A percentile compares a stretch with the other conserved stretches of the same genome.
These are phyloP conservation scores for Synergus itoensis DNA, from an alignment of 2,888 invertebrate genomes.

Conservation along the genomic window DNA sequence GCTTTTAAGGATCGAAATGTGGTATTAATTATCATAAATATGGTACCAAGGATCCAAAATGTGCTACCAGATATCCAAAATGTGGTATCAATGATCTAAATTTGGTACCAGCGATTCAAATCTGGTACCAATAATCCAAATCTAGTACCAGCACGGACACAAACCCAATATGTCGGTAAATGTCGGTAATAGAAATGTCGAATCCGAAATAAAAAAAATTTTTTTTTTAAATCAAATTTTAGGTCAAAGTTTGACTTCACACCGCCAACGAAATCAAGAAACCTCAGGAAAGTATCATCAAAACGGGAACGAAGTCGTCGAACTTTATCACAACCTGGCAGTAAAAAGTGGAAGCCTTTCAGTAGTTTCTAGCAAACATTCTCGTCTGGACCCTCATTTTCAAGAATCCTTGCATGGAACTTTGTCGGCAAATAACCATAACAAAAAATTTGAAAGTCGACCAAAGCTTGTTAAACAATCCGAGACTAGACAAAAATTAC, in stretches of 20 bases:
- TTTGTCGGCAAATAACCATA: not conserved
- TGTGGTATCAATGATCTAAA: too few species aligned
- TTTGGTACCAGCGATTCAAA: too few species aligned
- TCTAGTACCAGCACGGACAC: not conserved
- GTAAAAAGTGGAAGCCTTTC: slow-evolving; percentile 65
- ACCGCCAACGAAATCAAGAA: slow-evolving; percentile 31
- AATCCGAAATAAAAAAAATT: not conserved
- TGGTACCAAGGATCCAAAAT: too few species aligned
- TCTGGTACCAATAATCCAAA: too few species aligned
- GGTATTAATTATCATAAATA: too few species aligned
- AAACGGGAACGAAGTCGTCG: slow-evolving; percentile 64
- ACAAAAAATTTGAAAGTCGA: not conserved
- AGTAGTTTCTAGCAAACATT: slow-evolving; percentile 61
- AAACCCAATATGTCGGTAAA: not conserved
- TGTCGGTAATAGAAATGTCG: not conserved
- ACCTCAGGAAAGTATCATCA: not conserved
- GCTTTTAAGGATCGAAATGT: too few species aligned
- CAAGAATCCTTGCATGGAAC: not conserved
- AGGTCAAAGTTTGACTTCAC: slow-evolving; percentile 48
- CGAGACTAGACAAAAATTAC: not conserved
- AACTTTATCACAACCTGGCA: slow-evolving; percentile 70
- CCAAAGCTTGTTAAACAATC: not conserved
- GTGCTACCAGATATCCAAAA: too few species aligned
- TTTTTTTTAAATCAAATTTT: not conserved
- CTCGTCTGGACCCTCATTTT: slow-evolving; percentile 52